Evolutionary conservation across 2,888 invertebrate species (phyloP).

Genomic region (Dysmachus trigonus): DNA sequence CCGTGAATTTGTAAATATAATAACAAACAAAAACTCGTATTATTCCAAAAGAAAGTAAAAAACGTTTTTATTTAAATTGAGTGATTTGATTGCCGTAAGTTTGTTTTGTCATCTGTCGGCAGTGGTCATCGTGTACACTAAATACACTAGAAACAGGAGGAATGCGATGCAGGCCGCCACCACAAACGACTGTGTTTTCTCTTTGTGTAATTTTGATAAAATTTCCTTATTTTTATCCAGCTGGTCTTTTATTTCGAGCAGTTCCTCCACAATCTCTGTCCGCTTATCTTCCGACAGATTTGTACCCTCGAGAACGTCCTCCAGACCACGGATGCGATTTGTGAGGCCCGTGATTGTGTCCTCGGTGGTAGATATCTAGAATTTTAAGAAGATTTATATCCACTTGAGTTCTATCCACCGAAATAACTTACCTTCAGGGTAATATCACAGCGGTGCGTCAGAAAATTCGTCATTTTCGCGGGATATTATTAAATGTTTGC

Average conservation of each 20-base stretch:
- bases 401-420: too few species aligned
- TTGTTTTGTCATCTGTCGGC: not conserved
- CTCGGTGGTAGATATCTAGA: slow-evolving; percentile 28
- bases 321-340: slow-evolving; percentile 36
- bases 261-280: slow-evolving; percentile 17
- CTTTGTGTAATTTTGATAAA: slow-evolving; percentile 35
- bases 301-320: slow-evolving; percentile 31
- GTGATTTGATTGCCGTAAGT: not conserved
- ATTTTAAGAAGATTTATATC: not conserved
- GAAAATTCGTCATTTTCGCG: not conserved
- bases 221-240: slow-evolving; percentile 38
- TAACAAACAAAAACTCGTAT: not conserved
- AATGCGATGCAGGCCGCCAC: slow-evolving; percentile 35
- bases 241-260: slow-evolving; percentile 45
- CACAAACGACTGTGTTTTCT: slow-evolving; percentile 45
- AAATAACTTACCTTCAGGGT: not conserved
- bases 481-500: too few species aligned
- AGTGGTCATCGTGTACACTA: slow-evolving; percentile 39
- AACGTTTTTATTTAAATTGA: not conserved
- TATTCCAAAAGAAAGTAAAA: not conserved
- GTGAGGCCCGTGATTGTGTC: slow-evolving; percentile 40
- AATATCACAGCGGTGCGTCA: not conserved
- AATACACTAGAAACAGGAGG: slow-evolving; percentile 28
- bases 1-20: slow-evolving; percentile 8
- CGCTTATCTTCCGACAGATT: slow-evolving; percentile 5